Evolutionary conservation across 2,888 invertebrate genomes (phyloP), one percentile per base, ranked within the genome.

Genomic region (Tanypteryx hageni): DNA sequence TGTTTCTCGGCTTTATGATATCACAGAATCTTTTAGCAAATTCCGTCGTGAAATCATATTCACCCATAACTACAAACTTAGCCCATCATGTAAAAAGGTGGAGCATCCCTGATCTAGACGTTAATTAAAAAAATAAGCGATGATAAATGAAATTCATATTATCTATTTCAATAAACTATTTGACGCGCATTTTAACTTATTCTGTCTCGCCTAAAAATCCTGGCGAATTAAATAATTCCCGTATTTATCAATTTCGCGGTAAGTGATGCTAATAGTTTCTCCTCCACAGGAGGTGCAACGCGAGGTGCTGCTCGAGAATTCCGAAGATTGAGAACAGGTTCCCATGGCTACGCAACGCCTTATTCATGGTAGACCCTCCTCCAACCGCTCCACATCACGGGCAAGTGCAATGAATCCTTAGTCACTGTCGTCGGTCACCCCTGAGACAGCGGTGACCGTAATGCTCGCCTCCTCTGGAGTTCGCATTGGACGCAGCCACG

Each of bases 361-460:
- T 68, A 68, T 68, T 76, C 76, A 27, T 76, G 76, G 76, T 27
- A 27, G 27, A 76, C 22, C 76, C 76, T 76, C 27, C 68, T 68
- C 68, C 68, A n/a, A 44, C 44, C 44, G 3, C 44, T 44, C 44
- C 44, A 44, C 44, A n/a, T n/a, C n/a, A 18, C 22, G 68, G n/a
- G 68, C 18, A 76, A 76, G 76, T 76, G 76, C 76, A 76, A 76
- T 76, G 76, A 76, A 27, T 76, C 76, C 76, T 76, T 27, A 27
- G 76, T 27, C 68, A 68, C 68, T n/a, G n/a, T 22, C 68, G 68
- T 68, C 68, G 68, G 68, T 68, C 68, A 18, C n/a, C 68, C 68
- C 68, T 68, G 68, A 68, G 68, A 68, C 68, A 9, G 68, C 68
- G 68, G 76, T 76, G 76, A 27, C 76, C 76, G 76, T 76, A 76